A percentile compares a stretch with the other conserved stretches of the same genome.
phyloP scores from a whole-genome alignment of 2,113 vertebrate species.

The Cyprinus carpio region DNA sequence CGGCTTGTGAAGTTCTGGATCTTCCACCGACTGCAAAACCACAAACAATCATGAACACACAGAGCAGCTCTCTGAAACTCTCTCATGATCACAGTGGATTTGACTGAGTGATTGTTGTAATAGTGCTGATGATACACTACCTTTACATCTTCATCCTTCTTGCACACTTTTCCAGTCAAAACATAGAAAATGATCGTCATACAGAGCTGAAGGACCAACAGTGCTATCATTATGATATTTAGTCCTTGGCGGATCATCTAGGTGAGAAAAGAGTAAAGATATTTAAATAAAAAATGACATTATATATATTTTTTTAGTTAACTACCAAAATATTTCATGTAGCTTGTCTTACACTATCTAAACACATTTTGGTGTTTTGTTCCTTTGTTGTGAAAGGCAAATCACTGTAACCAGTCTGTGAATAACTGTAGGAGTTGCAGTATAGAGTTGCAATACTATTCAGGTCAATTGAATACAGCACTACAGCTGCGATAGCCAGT shows the following conservation, averaged over 20 bases:
- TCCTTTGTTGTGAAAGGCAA: too few relatives aligned
- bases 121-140: background rate
- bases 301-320: too few relatives aligned
- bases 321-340: too few relatives aligned
- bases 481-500: slow-evolving; percentile 62
- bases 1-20: slow-evolving; percentile 53
- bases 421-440: too few relatives aligned
- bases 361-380: too few relatives aligned
- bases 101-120: background rate
- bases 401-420: too few relatives aligned
- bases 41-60: background rate
- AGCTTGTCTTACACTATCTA: too few relatives aligned
- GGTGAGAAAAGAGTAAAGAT: background rate
- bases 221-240: slow-evolving; percentile 54
- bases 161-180: slow-evolving; percentile 61
- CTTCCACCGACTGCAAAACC: slow-evolving; percentile 12
- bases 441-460: too few relatives aligned
- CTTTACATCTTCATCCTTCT: slow-evolving; percentile 9
- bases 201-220: slow-evolving; percentile 64
- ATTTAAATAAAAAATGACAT: too few relatives aligned
- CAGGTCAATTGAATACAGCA: slow-evolving; percentile 51
- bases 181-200: slow-evolving; percentile 59
- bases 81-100: background rate
- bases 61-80: background rate
- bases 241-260: slow-evolving; percentile 51